phyloP scores from a whole-genome alignment of 2,888 invertebrate species.

The Trichogramma evanescens region DNA sequence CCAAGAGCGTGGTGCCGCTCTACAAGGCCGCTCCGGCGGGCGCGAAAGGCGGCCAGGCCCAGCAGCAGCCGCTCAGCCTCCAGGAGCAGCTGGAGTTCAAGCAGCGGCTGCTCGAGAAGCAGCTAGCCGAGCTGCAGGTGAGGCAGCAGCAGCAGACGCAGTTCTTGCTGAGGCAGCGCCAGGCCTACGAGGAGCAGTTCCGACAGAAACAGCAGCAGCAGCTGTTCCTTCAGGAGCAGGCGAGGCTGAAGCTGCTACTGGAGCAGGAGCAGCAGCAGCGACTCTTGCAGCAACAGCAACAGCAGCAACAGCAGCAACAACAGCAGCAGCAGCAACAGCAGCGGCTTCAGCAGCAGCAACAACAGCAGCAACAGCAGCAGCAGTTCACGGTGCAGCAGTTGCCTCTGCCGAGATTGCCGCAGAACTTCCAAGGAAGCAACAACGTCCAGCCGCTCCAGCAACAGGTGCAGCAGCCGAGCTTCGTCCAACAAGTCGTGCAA shows the following conservation, averaged over 20 bases:
- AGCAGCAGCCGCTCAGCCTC: constrained; percentile 38
- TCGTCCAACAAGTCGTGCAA: not conserved
- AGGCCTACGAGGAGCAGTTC: constrained; percentile 53
- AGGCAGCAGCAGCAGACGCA: constrained; percentile 67
- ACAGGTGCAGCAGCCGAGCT: constrained; percentile 1
- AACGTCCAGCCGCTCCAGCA: not conserved
- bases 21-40: constrained; percentile 34
- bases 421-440: not conserved
- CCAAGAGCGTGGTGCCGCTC: constrained; percentile 71
- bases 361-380: constrained; percentile 7
- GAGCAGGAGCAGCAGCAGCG: constrained; percentile 38
- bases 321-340: constrained; percentile 22
- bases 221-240: constrained; percentile 34
- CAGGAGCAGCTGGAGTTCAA: constrained; percentile 57
- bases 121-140: constrained; percentile 59
- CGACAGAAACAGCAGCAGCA: constrained; percentile 42
- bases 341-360: constrained; percentile 24
- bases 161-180: constrained; percentile 59
- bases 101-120: constrained; percentile 63
- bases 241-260: constrained; percentile 33
- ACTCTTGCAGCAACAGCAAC: constrained; percentile 41
- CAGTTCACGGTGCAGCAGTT: not conserved
- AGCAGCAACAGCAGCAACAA: constrained; percentile 11
- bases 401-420: too few species aligned
- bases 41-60: constrained; percentile 42